A percentile compares a stretch with the other conserved stretches of the same genome.
phyloP scores from a whole-genome alignment of 1,140 invertebrate genomes.

The Metaphire vulgaris region DNA sequence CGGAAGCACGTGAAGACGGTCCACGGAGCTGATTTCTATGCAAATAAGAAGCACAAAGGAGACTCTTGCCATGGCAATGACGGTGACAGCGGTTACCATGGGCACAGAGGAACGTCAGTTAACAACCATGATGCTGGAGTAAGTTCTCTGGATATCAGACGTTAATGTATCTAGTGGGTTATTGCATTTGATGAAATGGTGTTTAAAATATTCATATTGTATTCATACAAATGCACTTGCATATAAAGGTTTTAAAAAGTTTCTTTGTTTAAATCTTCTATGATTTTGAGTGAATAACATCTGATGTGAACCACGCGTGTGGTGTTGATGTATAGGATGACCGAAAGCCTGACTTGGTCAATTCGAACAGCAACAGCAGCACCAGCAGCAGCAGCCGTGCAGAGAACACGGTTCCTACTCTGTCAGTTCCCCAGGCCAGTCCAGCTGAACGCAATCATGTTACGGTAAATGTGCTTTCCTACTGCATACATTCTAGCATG shows the following conservation, averaged over 20 bases:
- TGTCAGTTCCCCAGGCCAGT: not conserved
- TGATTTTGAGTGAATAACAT: no score
- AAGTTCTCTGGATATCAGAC: no score
- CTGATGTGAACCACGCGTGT: no score
- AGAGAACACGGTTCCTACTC: not conserved
- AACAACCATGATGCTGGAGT: slow-evolving; percentile 1
- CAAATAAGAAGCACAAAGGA: slow-evolving; percentile 97
- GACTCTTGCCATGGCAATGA: slow-evolving; percentile 53
- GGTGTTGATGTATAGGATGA: no score
- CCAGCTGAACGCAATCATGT: not conserved
- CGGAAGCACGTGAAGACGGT: slow-evolving; percentile 97
- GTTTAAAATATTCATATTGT: no score
- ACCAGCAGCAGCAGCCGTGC: not conserved
- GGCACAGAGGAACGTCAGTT: not conserved
- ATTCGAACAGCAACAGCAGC: not conserved
- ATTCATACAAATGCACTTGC: no score
- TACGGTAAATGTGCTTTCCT: not conserved
- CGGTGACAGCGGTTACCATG: slow-evolving; percentile 55
- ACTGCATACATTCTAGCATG: no score
- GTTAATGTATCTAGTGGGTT: no score
- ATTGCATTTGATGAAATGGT: no score
- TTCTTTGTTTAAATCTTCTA: no score
- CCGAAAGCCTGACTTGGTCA: not conserved
- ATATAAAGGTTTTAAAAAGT: no score
- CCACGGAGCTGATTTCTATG: slow-evolving; percentile 95